These are phyloP conservation scores for Acipenser ruthenus DNA, from an alignment of 2,797 vertebrate genomes.

Conservation along the genomic window DNA sequence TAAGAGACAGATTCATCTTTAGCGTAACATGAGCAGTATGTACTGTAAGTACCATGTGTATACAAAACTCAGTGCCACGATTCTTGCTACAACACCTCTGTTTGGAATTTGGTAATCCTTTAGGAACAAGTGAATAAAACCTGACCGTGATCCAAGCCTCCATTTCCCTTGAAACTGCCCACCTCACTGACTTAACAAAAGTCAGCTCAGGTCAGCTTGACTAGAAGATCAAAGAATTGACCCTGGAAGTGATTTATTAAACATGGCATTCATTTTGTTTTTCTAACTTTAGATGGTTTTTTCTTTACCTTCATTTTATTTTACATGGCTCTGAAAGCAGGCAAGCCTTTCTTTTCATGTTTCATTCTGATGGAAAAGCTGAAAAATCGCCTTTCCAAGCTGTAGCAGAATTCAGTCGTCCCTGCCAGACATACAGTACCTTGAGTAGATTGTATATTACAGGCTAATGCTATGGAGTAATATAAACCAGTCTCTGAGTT, in stretches of 20 bases:
- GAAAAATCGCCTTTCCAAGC: background rate
- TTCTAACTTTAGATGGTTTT: slow-evolving; percentile 6
- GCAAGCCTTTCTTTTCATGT: background rate
- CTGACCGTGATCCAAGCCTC: background rate
- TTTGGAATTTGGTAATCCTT: background rate
- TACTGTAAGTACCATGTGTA: too few relatives aligned
- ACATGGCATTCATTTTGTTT: slow-evolving; percentile 2
- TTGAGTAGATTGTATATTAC: background rate
- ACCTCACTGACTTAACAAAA: background rate
- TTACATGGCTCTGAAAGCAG: slow-evolving; percentile 2
- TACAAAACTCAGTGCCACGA: too few relatives aligned
- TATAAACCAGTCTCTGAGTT: too few relatives aligned
- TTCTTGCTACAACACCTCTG: background rate
- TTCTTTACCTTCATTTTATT: slow-evolving; percentile 7
- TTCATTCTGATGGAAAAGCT: slow-evolving; percentile 1
- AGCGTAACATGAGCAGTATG: too few relatives aligned
- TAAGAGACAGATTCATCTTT: too few relatives aligned
- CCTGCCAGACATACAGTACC: background rate
- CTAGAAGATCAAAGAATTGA: slow-evolving; percentile 4
- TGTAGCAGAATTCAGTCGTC: background rate
- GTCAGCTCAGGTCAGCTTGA: slow-evolving; percentile 1
- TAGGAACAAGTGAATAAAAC: background rate
- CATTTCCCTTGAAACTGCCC: background rate
- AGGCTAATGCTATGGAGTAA: too few relatives aligned
- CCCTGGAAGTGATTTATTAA: background rate